These are phyloP conservation scores for Ochropacha duplaris DNA, from an alignment of 2,888 invertebrate species.

Conservation along the genomic window DNA sequence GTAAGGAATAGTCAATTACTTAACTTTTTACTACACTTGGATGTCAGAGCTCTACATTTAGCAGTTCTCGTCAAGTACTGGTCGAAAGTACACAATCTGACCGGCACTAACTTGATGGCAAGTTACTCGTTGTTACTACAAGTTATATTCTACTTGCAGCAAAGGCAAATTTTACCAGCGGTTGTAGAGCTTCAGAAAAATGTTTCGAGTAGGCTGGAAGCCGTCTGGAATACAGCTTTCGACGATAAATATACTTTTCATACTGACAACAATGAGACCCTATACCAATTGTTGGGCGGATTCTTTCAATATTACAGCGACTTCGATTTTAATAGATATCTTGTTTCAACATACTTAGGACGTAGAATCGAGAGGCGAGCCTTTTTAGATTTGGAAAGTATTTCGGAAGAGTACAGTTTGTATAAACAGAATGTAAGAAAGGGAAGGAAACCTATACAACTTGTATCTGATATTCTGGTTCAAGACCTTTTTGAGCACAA, in stretches of 20 bases:
- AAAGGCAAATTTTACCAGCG: constrained; percentile 77
- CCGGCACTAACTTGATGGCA: constrained; percentile 68
- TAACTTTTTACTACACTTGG: constrained; percentile 74
- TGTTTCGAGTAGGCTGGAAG: constrained; percentile 38
- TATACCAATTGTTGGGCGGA: constrained; percentile 41
- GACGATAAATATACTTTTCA: constrained; percentile 35
- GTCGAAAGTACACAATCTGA: constrained; percentile 83
- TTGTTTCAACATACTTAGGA: constrained; percentile 25
- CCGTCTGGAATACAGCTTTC: constrained; percentile 83
- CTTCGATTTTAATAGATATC: constrained; percentile 31
- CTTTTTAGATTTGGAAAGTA: constrained; percentile 19
- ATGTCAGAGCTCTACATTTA: constrained; percentile 79
- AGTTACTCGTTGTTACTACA: constrained; percentile 86
- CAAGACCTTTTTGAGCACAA: constrained; percentile 42
- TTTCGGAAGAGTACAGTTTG: constrained; percentile 23
- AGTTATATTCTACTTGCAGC: constrained; percentile 86
- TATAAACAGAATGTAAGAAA: constrained; percentile 25
- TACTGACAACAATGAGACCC: constrained; percentile 14
- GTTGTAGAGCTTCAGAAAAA: constrained; percentile 65
- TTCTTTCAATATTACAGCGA: constrained; percentile 44
- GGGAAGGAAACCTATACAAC: constrained; percentile 14
- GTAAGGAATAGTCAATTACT: constrained; percentile 83
- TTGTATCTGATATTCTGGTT: constrained; percentile 28
- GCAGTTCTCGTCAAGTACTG: constrained; percentile 87
- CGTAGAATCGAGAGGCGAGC: constrained; percentile 16